A percentile compares a stretch with the other conserved stretches of the same genome.
phyloP scores from a whole-genome alignment of 2,888 invertebrate species.

The Unio pictorum region DNA sequence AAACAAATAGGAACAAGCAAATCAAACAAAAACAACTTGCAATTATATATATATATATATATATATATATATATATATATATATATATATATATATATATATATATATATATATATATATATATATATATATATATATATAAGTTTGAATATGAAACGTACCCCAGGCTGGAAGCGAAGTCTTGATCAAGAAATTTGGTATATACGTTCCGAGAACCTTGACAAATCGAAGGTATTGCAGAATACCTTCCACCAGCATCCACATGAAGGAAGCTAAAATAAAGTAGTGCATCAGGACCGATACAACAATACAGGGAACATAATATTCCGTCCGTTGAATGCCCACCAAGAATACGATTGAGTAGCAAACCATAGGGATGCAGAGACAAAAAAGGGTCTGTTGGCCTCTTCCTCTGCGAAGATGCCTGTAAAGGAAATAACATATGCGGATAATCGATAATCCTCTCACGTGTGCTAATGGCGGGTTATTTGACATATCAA shows the following conservation, averaged over 20 bases:
- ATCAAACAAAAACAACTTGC: too few species aligned
- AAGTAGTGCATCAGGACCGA: slow-evolving; percentile 80
- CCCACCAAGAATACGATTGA: slow-evolving; percentile 73
- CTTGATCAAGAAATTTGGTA: slow-evolving; percentile 77
- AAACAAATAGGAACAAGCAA: too few species aligned
- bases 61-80: too few species aligned
- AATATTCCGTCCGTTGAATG: slow-evolving; percentile 59
- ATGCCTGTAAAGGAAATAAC: slow-evolving; percentile 54
- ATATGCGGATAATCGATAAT: too few species aligned
- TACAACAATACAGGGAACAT: slow-evolving; percentile 75
- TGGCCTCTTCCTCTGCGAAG: slow-evolving; percentile 79
- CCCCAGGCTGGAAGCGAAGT: slow-evolving; percentile 80
- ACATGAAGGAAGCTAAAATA: slow-evolving; percentile 74
- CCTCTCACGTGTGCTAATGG: too few species aligned
- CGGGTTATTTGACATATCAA: too few species aligned
- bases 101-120: too few species aligned
- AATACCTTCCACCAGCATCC: slow-evolving; percentile 82
- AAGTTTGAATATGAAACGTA: slow-evolving; percentile 32
- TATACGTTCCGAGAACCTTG: slow-evolving; percentile 76
- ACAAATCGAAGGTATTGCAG: slow-evolving; percentile 81
- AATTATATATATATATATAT: too few species aligned
- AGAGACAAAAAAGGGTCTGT: slow-evolving; percentile 79
- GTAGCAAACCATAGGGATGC: slow-evolving; percentile 77
- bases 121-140: too few species aligned
- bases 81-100: too few species aligned